Percentiles rank a stretch among this genome's conserved stretches.
Evolutionary conservation across 1,140 invertebrate species (phyloP).

Genomic region (Amyelois transitella): DNA sequence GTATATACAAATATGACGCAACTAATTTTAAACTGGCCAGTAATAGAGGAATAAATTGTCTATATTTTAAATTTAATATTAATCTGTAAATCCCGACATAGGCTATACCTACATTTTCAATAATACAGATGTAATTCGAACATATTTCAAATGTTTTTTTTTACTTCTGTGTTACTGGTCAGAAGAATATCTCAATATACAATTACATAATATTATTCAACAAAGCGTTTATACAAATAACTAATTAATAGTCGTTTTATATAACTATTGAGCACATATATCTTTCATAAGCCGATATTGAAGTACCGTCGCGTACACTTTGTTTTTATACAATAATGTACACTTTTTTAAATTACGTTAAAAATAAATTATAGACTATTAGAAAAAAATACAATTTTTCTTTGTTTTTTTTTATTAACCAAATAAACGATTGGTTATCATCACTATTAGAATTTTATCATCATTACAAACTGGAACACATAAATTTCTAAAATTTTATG

Average conservation of each 20-base stretch:
- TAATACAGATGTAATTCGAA: neutral
- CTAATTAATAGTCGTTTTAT: constrained; percentile 15
- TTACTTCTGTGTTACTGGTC: neutral
- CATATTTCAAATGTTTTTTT: neutral
- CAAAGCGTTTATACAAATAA: constrained; percentile 6
- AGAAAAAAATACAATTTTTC: neutral
- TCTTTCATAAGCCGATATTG: constrained; percentile 43
- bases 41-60: neutral
- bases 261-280: constrained; percentile 57
- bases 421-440: no score
- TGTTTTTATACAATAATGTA: neutral
- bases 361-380: neutral
- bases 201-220: neutral
- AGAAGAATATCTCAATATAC: neutral
- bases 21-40: neutral
- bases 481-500: no score
- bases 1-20: neutral
- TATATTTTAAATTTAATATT: neutral
- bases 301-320: constrained; percentile 9
- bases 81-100: neutral
- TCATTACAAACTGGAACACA: no score
- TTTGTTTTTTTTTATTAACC: no score
- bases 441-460: no score
- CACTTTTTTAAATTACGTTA: neutral
- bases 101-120: neutral